Conservation (phyloP, 2,888 invertebrate genomes). For the Agriopis aurantiaria region DNA sequence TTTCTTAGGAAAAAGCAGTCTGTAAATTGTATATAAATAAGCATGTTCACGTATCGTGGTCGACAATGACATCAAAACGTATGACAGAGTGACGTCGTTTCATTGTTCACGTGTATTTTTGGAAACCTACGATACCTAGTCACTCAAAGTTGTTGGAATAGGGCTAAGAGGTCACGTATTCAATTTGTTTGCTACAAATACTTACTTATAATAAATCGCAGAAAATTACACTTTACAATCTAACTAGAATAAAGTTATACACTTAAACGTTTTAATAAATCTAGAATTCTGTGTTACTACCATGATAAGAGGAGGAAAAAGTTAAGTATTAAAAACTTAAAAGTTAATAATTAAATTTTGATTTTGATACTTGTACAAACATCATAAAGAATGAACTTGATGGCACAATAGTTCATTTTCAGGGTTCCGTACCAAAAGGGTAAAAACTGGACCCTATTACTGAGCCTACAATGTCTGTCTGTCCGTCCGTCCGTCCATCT, state of each 20-base stretch:
- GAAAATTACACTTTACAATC: background rate
- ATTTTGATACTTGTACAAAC: no score
- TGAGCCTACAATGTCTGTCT: no score
- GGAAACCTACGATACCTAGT: background rate
- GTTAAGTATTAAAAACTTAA: no score
- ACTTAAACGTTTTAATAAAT: no score
- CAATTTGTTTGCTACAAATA: background rate
- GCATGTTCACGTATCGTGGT: background rate
- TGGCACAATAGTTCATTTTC: no score
- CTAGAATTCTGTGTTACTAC: no score
- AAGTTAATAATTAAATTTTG: no score
- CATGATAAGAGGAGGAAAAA: no score
- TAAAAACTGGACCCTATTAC: no score
- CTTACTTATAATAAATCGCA: background rate
- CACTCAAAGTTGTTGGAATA: background rate
- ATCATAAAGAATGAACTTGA: no score
- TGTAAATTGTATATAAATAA: background rate
- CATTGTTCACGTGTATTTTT: conserved; percentile 2
- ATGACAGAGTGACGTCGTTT: background rate
- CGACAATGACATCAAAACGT: background rate
- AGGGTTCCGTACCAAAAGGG: no score
- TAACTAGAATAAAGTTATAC: background rate
- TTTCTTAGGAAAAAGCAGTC: background rate
- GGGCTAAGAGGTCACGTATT: conserved; percentile 6
- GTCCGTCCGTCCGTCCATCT: no score